These are phyloP conservation scores for Myotis davidii DNA, from an alignment of 2,113 vertebrate species.

Conservation along the genomic window DNA sequence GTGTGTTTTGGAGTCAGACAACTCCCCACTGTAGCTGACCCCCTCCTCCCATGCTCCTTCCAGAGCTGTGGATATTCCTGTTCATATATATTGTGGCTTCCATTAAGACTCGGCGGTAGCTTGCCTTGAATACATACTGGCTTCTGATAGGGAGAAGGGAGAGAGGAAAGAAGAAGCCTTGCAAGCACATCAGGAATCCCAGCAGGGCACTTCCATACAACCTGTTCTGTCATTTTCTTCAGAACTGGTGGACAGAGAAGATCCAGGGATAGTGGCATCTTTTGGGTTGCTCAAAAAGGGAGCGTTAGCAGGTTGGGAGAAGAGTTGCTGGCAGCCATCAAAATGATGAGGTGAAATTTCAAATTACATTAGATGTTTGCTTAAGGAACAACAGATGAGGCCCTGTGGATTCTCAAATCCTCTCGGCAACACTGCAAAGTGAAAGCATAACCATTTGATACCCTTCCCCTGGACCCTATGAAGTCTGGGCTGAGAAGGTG, in stretches of 20 bases:
- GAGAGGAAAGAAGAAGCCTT: not conserved
- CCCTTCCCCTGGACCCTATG: slow-evolving; percentile 62
- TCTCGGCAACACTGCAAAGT: slow-evolving; percentile 78
- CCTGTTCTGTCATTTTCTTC: not conserved
- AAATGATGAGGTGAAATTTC: slow-evolving; percentile 84
- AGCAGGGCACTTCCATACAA: not conserved
- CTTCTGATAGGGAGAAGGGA: not conserved
- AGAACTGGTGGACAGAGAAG: slow-evolving; percentile 10
- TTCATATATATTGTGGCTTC: not conserved
- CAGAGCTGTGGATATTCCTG: not conserved
- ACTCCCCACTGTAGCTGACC: not conserved
- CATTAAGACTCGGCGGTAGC: not conserved
- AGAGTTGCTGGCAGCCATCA: slow-evolving; percentile 74
- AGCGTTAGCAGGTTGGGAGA: slow-evolving; percentile 50
- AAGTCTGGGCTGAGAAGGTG: slow-evolving; percentile 76
- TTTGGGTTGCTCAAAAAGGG: slow-evolving; percentile 56
- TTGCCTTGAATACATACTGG: not conserved
- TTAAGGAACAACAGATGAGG: slow-evolving; percentile 85
- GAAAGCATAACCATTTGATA: slow-evolving; percentile 82
- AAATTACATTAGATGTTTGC: slow-evolving; percentile 86
- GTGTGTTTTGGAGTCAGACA: not conserved
- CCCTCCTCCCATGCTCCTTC: not conserved
- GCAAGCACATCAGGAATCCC: not conserved
- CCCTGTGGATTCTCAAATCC: slow-evolving; percentile 84
- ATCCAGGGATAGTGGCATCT: not conserved